Evolutionary conservation across 2,113 vertebrate species (phyloP).

Genomic region (Neodon shergylaensis): DNA sequence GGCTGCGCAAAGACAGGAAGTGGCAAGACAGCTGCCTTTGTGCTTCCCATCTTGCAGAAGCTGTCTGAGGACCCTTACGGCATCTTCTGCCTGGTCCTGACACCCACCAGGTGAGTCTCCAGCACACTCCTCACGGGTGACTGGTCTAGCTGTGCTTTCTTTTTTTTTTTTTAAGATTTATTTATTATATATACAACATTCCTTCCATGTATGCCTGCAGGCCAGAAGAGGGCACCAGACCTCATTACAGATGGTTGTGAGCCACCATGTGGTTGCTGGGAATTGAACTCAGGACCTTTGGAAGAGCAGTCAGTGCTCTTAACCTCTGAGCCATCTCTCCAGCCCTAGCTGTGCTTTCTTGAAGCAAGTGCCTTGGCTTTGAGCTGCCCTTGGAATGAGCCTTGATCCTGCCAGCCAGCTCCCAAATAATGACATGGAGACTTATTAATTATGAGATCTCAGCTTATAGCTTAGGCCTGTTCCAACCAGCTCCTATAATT

Average conservation of each 20-base stretch:
- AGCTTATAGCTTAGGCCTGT: not conserved
- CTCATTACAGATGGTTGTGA: too few relatives aligned
- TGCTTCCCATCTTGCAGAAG: constrained; percentile 95
- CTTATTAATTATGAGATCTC: not conserved
- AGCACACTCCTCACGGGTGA: too few relatives aligned
- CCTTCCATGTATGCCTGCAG: too few relatives aligned
- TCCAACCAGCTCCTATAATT: not conserved
- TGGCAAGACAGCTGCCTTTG: constrained; percentile 96
- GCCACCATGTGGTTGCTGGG: too few relatives aligned
- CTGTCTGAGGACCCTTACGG: constrained; percentile 96
- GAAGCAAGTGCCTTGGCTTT: not conserved
- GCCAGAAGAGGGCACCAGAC: too few relatives aligned
- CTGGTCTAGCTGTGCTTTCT: not conserved
- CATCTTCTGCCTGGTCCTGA: constrained; percentile 96
- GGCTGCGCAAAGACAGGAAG: constrained; percentile 97
- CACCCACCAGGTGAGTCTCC: constrained; percentile 92
- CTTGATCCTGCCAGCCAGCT: not conserved
- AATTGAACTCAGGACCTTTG: too few relatives aligned
- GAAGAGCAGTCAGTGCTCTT: too few relatives aligned
- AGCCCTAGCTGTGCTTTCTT: too few relatives aligned
- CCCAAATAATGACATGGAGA: not conserved
- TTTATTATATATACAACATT: too few relatives aligned
- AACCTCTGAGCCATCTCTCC: too few relatives aligned
- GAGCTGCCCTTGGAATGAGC: not conserved
- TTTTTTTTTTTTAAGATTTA: too few relatives aligned